Percentiles rank a stretch among this genome's conserved stretches.
phyloP scores from a whole-genome alignment of 2,888 invertebrate genomes.

The Flexamia atlantica region DNA sequence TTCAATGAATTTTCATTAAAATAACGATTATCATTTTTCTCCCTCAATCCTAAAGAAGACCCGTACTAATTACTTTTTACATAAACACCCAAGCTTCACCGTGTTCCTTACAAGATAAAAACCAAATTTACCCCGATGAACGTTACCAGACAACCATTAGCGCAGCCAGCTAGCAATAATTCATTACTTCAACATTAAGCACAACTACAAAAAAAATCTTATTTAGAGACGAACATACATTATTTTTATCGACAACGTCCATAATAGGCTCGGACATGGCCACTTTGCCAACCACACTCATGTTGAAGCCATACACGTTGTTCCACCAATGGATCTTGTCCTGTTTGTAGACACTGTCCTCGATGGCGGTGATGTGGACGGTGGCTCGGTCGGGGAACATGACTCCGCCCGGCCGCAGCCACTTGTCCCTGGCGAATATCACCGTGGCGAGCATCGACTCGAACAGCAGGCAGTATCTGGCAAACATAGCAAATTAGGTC shows the following conservation, averaged over 20 bases:
- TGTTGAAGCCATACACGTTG: slow-evolving; percentile 99
- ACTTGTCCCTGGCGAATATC: slow-evolving; percentile 98
- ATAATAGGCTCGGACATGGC: slow-evolving; percentile 99
- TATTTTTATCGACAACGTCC: slow-evolving; percentile 98
- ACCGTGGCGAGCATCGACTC: slow-evolving; percentile 99
- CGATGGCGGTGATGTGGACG: slow-evolving; percentile 94
- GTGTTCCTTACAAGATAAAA: no score
- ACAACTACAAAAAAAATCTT: no score
- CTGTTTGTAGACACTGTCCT: slow-evolving; percentile 99
- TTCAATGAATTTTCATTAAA: no score
- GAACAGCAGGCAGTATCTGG: slow-evolving; percentile 94
- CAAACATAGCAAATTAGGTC: no score
- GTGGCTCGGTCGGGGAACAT: slow-evolving; percentile 84
- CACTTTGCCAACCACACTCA: slow-evolving; percentile 98
- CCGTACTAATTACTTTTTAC: no score
- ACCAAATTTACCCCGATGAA: no score
- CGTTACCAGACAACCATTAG: no score
- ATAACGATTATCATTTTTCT: no score
- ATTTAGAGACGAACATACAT: slow-evolving; percentile 80
- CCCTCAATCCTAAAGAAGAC: no score
- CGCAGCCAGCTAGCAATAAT: no score
- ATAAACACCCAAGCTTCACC: no score
- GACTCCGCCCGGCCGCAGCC: slow-evolving; percentile 91
- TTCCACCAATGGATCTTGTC: slow-evolving; percentile 99
- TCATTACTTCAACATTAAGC: no score